Percentiles rank a stretch among this genome's conserved stretches.
phyloP scores from a whole-genome alignment of 2,113 vertebrate species.

The Paracanthobrama guichenoti region DNA sequence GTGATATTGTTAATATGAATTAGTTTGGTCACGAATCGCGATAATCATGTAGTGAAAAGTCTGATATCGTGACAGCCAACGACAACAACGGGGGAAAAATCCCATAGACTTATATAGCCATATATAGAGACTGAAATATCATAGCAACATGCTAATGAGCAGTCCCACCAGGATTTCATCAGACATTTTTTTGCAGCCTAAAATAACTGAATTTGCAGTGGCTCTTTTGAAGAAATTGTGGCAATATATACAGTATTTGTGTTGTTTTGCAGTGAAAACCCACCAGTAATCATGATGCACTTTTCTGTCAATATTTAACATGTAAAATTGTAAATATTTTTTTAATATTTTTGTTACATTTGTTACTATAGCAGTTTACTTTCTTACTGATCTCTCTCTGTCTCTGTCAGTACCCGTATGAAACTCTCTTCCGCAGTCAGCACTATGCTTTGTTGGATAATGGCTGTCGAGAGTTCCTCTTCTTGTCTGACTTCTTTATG shows the following conservation, averaged over 20 bases:
- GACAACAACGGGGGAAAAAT: background rate
- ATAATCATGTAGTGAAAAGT: no score
- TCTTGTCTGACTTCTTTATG: constrained; percentile 91
- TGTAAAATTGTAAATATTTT: background rate
- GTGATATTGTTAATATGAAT: no score
- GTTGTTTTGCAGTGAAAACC: background rate
- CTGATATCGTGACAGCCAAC: no score
- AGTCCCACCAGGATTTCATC: background rate
- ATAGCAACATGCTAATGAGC: background rate
- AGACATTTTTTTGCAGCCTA: background rate
- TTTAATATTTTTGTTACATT: no score
- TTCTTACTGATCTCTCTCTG: background rate
- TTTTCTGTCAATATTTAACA: background rate
- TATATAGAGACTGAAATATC: background rate
- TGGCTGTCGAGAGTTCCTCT: constrained; percentile 88
- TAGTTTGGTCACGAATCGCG: no score
- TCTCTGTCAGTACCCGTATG: constrained; percentile 84
- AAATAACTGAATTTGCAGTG: background rate
- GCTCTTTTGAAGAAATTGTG: background rate
- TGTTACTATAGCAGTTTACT: background rate
- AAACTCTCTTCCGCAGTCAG: constrained; percentile 92
- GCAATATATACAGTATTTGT: background rate
- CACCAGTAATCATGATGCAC: background rate
- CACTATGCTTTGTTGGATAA: constrained; percentile 92
- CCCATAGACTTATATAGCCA: background rate